Conservation (phyloP, 2,888 invertebrate species). For the Lasioglossum figueresi region DNA sequence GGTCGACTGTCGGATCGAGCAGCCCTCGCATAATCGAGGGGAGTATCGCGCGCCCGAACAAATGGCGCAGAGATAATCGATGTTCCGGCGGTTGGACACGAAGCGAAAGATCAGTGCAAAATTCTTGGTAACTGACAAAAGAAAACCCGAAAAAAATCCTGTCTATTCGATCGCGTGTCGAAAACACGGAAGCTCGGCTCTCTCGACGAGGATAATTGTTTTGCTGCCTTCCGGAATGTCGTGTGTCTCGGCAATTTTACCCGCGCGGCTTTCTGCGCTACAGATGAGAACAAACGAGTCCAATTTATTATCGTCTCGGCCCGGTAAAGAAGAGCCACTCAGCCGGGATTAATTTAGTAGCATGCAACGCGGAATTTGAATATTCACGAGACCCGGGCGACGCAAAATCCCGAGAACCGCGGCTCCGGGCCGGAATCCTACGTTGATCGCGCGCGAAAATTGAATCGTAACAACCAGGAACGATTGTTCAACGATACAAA, state of each 20-base stretch:
- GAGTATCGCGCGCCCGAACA: not conserved
- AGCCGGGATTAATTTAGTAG: constrained; percentile 51
- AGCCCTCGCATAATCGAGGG: not conserved
- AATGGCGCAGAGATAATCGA: not conserved
- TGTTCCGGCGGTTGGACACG: not conserved
- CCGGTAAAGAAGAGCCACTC: constrained; percentile 35
- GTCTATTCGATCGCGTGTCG: constrained; percentile 7
- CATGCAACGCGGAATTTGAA: constrained; percentile 39
- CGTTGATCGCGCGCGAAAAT: constrained; percentile 20
- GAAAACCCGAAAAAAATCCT: not conserved
- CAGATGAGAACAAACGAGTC: constrained; percentile 49
- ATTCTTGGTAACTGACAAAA: too few species aligned
- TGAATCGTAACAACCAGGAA: constrained; percentile 16
- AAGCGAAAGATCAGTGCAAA: not conserved
- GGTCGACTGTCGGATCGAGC: not conserved
- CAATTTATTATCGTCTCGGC: constrained; percentile 48
- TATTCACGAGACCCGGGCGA: constrained; percentile 29
- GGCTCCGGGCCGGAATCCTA: not conserved
- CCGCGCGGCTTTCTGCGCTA: not conserved
- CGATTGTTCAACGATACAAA: not conserved
- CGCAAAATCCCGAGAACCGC: constrained; percentile 3
- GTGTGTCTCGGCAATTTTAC: constrained; percentile 38
- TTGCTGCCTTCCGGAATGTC: constrained; percentile 16
- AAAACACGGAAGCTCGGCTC: not conserved
- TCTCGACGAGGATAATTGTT: constrained; percentile 28